A percentile compares a stretch with the other conserved stretches of the same genome.
These are phyloP conservation scores for Tortricodes alternella DNA, from an alignment of 2,888 invertebrate genomes.

Conservation along the genomic window DNA sequence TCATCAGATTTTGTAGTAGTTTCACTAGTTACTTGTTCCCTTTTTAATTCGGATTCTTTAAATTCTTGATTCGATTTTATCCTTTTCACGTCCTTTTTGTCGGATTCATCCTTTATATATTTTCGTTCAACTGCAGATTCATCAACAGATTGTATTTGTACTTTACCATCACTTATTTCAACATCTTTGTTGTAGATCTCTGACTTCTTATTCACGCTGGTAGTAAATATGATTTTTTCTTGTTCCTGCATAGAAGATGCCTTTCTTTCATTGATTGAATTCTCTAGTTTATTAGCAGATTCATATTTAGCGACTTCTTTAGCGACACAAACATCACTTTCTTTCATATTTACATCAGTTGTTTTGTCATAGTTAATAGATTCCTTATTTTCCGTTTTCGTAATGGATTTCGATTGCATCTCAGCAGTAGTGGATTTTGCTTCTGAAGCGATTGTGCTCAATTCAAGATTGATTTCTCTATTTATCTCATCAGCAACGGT, in stretches of 20 bases:
- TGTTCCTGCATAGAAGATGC: slow-evolving; percentile 41
- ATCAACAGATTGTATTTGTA: slow-evolving; percentile 17
- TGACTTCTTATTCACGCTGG: slow-evolving; percentile 44
- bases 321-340: slow-evolving; percentile 33
- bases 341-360: slow-evolving; percentile 35
- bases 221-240: slow-evolving; percentile 44
- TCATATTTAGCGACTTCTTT: slow-evolving; percentile 40
- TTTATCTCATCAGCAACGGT: slow-evolving; percentile 61
- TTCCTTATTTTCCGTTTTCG: slow-evolving; percentile 25
- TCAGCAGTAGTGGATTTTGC: slow-evolving; percentile 1
- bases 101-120: not conserved
- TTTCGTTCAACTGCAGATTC: slow-evolving; percentile 6
- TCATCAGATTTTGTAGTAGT: slow-evolving; percentile 12
- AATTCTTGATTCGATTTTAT: slow-evolving; percentile 3
- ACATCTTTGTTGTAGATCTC: slow-evolving; percentile 38
- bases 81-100: slow-evolving; percentile 27
- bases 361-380: slow-evolving; percentile 38
- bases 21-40: slow-evolving; percentile 4
- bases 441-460: slow-evolving; percentile 32
- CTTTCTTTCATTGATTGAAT: slow-evolving; percentile 41
- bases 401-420: not conserved
- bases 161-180: slow-evolving; percentile 17
- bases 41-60: slow-evolving; percentile 7
- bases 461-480: slow-evolving; percentile 56
- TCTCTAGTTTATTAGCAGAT: slow-evolving; percentile 33